Percentiles rank a stretch among this genome's conserved stretches.
These are phyloP conservation scores for Zosterops pallidus DNA, from an alignment of 2,113 vertebrate species.

Conservation along the genomic window DNA sequence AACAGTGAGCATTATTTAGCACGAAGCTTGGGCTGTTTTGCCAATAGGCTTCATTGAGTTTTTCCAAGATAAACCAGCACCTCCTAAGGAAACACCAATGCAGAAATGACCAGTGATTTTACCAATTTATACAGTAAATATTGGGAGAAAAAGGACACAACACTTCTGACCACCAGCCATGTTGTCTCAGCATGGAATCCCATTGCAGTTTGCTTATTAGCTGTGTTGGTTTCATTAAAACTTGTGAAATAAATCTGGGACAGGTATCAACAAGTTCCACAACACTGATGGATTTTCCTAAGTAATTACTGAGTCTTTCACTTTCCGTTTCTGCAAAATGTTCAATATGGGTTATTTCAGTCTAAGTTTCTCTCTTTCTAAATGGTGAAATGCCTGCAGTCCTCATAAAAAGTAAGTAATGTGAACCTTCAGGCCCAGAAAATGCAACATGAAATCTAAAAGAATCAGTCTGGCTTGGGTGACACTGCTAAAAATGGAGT, in stretches of 20 bases:
- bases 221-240: background rate
- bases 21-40: background rate
- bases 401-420: background rate
- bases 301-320: background rate
- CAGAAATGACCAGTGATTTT: background rate
- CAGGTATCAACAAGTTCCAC: background rate
- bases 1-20: background rate
- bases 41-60: background rate
- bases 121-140: background rate
- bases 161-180: background rate
- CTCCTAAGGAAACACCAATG: background rate
- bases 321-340: background rate
- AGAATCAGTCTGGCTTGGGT: background rate
- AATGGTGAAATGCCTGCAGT: background rate
- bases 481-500: fast-evolving
- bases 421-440: background rate
- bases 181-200: background rate
- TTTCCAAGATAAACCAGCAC: background rate
- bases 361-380: background rate
- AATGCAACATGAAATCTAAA: background rate
- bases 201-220: background rate
- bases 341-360: background rate
- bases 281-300: background rate
- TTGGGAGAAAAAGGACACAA: background rate
- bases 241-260: background rate